Base-by-base conservation (phyloP, 92 coral and sea anemone species). In the Zoanthus gigantus region DNA sequence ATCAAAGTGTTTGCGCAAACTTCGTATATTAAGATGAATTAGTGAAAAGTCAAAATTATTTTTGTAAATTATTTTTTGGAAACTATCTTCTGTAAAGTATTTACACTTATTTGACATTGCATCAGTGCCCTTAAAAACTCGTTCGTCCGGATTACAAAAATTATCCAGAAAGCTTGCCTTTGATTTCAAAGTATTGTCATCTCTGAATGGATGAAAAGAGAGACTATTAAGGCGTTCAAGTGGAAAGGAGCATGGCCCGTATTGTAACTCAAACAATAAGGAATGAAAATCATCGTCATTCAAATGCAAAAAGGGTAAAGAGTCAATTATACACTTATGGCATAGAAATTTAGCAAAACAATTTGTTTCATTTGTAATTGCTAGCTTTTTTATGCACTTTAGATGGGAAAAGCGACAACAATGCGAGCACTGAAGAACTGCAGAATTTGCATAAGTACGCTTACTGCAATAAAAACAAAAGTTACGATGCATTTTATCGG, bases 81-180 rank as follows among this genome's bases (percentile, higher is more conserved):
- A 69, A 37, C 37, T 74, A 74, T 74, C 78, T 74, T 74, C 57
- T 14, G 57, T 44, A 74, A 7, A 17, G 56, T 74, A 44, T 74
- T 74, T 74, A 74, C 78, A 73, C 77, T 34, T 73, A 73, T 73
- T 34, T 18, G 76, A 71, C 76, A 71, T 71, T 71, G 76, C 76
- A 71, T 71, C 76, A 71, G 46, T 71, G 46, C 46, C 46, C 76
- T 72, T 72, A 37, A 74, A 74, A 74, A 74, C 47, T 45, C 18
- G 77, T 73, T 74, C 79, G 12, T 74, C 79, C 79, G 57, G 79
- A 74, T 74, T 9, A 74, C 79, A 74, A 74, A 75, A 73, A 73
- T 73, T 73, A 17, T 75, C 79, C 17, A 75, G 79, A 75, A 75
- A 75, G 56, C 23, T 75, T 75, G 76, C 76, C 50, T 71, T 71